phyloP scores from a whole-genome alignment of 2,113 vertebrate species.

The Urocynchramus pylzowi region DNA sequence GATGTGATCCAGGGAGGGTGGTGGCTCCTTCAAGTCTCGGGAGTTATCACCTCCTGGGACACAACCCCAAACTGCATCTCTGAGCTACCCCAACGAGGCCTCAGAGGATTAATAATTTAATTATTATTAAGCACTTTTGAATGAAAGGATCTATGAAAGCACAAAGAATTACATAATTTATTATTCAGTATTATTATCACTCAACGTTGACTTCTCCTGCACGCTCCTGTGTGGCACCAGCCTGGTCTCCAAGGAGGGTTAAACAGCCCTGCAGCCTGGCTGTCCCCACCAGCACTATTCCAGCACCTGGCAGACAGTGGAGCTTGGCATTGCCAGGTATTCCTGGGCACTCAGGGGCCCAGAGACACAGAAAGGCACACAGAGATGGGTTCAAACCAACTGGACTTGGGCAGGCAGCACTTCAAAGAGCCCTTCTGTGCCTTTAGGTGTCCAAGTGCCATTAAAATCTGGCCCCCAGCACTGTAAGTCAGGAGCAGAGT shows the following conservation, averaged over 20 bases:
- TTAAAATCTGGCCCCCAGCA: background rate
- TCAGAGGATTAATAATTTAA: background rate
- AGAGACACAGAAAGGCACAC: background rate
- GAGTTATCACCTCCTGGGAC: background rate
- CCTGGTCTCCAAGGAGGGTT: background rate
- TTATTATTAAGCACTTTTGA: background rate
- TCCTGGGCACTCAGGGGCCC: background rate
- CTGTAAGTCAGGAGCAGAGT: background rate
- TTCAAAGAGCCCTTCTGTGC: background rate
- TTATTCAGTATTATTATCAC: background rate
- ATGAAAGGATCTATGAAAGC: background rate
- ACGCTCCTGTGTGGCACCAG: background rate
- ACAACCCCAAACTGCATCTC: background rate
- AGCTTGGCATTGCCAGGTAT: background rate
- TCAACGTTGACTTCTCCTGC: background rate
- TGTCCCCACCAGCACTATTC: background rate
- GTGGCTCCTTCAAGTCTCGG: background rate
- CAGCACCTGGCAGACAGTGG: background rate
- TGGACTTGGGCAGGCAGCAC: background rate
- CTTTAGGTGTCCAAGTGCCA: constrained; percentile 1
- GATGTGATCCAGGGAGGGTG: background rate
- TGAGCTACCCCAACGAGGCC: background rate
- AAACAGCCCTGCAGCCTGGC: background rate
- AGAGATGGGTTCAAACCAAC: background rate
- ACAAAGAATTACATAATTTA: constrained; percentile 7